Evolutionary conservation across 2,888 invertebrate genomes (phyloP).

Genomic region (Melinaea menophilus): DNA sequence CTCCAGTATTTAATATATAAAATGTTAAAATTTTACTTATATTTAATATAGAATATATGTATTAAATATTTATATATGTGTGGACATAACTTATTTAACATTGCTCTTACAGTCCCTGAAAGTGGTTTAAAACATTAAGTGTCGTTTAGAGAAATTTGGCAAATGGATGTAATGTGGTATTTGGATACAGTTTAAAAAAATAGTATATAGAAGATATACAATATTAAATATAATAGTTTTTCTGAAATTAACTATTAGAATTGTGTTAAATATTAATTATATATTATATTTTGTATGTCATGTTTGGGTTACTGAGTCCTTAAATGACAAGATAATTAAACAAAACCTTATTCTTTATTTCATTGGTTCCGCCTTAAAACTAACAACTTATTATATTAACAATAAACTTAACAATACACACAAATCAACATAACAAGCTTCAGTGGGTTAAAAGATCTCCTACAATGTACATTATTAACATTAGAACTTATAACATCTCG

Average conservation of each 20-base stretch:
- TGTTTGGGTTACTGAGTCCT: not conserved
- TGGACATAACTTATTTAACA: too few relatives aligned
- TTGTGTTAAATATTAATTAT: not conserved
- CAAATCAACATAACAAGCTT: conserved; percentile 59
- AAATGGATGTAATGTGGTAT: too few relatives aligned
- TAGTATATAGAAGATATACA: too few relatives aligned
- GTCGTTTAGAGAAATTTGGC: too few relatives aligned
- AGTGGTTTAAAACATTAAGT: too few relatives aligned
- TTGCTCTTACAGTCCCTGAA: too few relatives aligned
- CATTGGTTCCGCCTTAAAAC: conserved; percentile 59
- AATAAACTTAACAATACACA: conserved; percentile 42
- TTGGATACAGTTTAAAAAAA: too few relatives aligned
- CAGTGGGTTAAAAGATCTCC: conserved; percentile 49
- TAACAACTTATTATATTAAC: conserved; percentile 35
- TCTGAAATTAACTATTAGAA: not conserved
- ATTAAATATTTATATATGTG: too few relatives aligned
- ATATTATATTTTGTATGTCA: not conserved
- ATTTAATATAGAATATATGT: too few relatives aligned
- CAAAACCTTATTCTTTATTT: conserved; percentile 42
- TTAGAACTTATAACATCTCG: not conserved
- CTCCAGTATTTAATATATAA: too few relatives aligned
- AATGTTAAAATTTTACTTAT: too few relatives aligned
- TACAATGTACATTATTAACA: conserved; percentile 1
- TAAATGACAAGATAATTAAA: conserved; percentile 12
- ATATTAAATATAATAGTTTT: too few relatives aligned